Percentiles rank a stretch among this genome's conserved stretches.
Evolutionary conservation across 2,797 vertebrate genomes (phyloP).

Genomic region (Setipinna tenuifilis): DNA sequence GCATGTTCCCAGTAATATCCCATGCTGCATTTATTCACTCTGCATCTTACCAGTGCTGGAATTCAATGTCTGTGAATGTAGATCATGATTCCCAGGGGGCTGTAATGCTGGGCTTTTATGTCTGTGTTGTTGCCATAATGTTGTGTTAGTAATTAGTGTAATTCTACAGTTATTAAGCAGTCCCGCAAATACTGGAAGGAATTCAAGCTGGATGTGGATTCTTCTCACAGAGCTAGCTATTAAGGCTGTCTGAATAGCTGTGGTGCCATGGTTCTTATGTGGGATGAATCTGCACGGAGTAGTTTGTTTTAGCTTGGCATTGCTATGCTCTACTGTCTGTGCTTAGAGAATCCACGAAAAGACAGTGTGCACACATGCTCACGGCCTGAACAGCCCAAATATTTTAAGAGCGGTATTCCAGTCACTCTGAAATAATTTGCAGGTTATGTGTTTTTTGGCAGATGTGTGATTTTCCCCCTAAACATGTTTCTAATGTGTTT

Average conservation of each 20-base stretch:
- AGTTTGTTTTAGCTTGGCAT: slow-evolving; percentile 53
- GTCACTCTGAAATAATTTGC: slow-evolving; percentile 24
- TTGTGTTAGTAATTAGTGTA: slow-evolving; percentile 67
- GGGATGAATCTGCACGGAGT: slow-evolving; percentile 60
- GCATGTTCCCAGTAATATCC: not conserved
- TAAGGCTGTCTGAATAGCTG: slow-evolving; percentile 59
- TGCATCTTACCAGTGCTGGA: not conserved
- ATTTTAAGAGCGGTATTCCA: slow-evolving; percentile 40
- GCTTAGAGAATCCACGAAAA: slow-evolving; percentile 28
- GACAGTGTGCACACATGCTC: slow-evolving; percentile 26
- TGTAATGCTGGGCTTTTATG: slow-evolving; percentile 44
- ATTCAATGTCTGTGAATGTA: slow-evolving; percentile 24
- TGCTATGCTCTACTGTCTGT: slow-evolving; percentile 43
- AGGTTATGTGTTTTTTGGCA: not conserved
- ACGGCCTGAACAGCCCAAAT: slow-evolving; percentile 45
- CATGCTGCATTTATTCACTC: not conserved
- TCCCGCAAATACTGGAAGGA: slow-evolving; percentile 58
- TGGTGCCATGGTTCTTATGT: slow-evolving; percentile 59
- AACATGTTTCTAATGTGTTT: slow-evolving; percentile 31
- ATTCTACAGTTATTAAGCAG: slow-evolving; percentile 65
- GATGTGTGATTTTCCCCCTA: slow-evolving; percentile 16
- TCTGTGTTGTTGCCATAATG: slow-evolving; percentile 41
- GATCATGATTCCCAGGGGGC: slow-evolving; percentile 55
- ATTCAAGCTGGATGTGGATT: slow-evolving; percentile 55
- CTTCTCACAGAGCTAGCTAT: slow-evolving; percentile 57